phyloP scores from a whole-genome alignment of 2,888 invertebrate species.

The Orthosia gothica region DNA sequence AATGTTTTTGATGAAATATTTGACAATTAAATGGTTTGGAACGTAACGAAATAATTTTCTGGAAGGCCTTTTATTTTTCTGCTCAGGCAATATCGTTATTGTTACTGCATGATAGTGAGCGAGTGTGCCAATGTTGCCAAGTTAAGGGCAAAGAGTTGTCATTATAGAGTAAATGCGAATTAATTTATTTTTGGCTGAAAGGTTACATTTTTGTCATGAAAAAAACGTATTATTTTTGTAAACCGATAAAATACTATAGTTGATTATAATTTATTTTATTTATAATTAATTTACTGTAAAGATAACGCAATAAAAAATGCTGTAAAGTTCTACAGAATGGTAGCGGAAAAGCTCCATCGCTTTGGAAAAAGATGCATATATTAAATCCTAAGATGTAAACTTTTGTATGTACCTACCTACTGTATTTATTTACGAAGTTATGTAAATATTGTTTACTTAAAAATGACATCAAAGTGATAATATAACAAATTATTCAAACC shows the following conservation, averaged over 20 bases:
- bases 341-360: background rate
- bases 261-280: background rate
- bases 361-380: constrained; percentile 33
- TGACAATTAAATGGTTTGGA: background rate
- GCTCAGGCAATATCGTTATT: constrained; percentile 56
- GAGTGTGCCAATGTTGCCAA: constrained; percentile 71
- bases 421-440: constrained; percentile 54
- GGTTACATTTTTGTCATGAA: background rate
- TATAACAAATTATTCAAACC: constrained; percentile 64
- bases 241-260: background rate
- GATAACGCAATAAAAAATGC: background rate
- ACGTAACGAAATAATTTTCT: background rate
- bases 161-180: constrained; percentile 17
- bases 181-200: constrained; percentile 23
- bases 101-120: constrained; percentile 56
- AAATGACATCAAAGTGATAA: constrained; percentile 71
- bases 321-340: constrained; percentile 10
- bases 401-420: constrained; percentile 59
- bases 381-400: constrained; percentile 46
- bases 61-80: constrained; percentile 37
- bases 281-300: background rate
- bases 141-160: constrained; percentile 40
- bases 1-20: background rate
- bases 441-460: constrained; percentile 71
- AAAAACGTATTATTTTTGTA: constrained; percentile 9